phyloP scores from a whole-genome alignment of 2,888 invertebrate species.

The Helleia helle region DNA sequence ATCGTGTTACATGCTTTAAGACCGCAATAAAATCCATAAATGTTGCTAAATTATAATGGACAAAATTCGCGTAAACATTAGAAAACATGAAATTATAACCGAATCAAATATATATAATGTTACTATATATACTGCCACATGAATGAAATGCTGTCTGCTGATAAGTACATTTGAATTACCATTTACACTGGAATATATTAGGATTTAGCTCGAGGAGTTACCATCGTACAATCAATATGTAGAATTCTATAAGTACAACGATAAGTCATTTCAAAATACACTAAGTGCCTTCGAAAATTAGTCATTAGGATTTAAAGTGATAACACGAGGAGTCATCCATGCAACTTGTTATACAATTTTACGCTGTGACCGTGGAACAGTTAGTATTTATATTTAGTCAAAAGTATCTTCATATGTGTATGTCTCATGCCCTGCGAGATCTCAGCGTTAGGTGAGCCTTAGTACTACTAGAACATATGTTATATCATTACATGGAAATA shows the following conservation, averaged over 20 bases:
- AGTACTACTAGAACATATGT: no score
- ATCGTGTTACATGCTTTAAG: no score
- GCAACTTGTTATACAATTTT: slow-evolving; percentile 13
- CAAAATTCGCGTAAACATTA: no score
- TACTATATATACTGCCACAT: no score
- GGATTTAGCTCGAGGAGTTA: slow-evolving; percentile 63
- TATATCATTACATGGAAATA: no score
- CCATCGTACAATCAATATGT: slow-evolving; percentile 71
- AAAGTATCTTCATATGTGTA: slow-evolving; percentile 2
- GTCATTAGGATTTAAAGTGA: slow-evolving; percentile 67
- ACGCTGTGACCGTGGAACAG: slow-evolving; percentile 5
- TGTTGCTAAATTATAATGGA: no score
- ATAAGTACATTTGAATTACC: slow-evolving; percentile 1
- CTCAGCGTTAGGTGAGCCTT: slow-evolving; percentile 12
- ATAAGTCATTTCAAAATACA: slow-evolving; percentile 65
- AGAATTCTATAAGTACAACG: slow-evolving; percentile 64
- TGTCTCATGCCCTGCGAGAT: slow-evolving; percentile 4
- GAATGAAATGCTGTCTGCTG: background rate
- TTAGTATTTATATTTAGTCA: slow-evolving; percentile 9
- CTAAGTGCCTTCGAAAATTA: slow-evolving; percentile 70
- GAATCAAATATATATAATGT: no score
- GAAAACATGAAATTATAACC: no score
- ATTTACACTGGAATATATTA: slow-evolving; percentile 23
- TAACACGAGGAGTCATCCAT: slow-evolving; percentile 29
- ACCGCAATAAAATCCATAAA: no score